Conservation (phyloP, 2,113 vertebrate species). For the Phyllopteryx taeniolatus region DNA sequence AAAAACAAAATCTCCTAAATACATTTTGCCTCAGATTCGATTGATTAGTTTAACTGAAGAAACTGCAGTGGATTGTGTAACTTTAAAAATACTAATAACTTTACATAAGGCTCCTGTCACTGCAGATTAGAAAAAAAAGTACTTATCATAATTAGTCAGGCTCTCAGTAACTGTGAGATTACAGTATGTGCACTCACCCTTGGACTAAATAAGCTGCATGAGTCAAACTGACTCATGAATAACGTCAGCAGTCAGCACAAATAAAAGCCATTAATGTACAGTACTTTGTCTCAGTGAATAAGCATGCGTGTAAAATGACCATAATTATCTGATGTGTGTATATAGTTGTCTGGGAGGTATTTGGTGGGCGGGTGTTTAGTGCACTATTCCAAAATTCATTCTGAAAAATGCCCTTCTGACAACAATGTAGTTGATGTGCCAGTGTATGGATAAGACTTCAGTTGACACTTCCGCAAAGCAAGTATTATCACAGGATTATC, state of each 20-base stretch:
- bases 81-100: constrained; percentile 4
- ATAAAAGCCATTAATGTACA: constrained; percentile 25
- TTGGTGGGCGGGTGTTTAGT: not conserved
- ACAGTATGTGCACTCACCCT: constrained; percentile 14
- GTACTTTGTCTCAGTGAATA: constrained; percentile 20
- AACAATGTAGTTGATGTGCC: not conserved
- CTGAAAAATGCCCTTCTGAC: not conserved
- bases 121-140: constrained; percentile 10
- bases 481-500: not conserved
- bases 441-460: not conserved
- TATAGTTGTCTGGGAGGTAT: constrained; percentile 12
- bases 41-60: not conserved
- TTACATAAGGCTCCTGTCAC: not conserved
- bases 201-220: constrained; percentile 25
- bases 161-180: constrained; percentile 12
- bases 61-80: constrained; percentile 17
- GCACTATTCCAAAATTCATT: not conserved
- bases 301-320: constrained; percentile 26
- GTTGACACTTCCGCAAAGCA: constrained; percentile 5
- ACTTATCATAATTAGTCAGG: constrained; percentile 7
- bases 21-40: not conserved
- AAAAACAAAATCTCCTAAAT: not conserved
- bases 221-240: constrained; percentile 46
- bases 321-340: constrained; percentile 18
- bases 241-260: constrained; percentile 38